Base-by-base conservation (phyloP, 1,140 invertebrate genomes). In the Globodera rostochiensis region DNA sequence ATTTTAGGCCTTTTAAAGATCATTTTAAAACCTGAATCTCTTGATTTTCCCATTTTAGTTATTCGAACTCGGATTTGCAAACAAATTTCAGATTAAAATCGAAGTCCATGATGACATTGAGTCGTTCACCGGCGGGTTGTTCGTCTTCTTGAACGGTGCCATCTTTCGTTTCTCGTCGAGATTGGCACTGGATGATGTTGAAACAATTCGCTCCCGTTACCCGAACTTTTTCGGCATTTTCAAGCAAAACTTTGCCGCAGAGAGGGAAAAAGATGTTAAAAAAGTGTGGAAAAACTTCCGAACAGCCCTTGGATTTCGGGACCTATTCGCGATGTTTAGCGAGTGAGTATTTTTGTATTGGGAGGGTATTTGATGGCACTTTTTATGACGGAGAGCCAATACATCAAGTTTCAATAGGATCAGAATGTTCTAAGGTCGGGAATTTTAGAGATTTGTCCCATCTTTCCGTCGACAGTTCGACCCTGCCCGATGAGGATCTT, bases 401-500 rank as follows among this genome's bases (percentile, higher is more conserved):
- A 36, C 36, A 36, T 36, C 36, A 36, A 2, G 2, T 36, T 75
- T 75, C 7, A 75, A 66, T 66, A 1, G 13, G 13, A 15, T 66
- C 13, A 66, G n/a, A 66, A 15, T 66, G 3, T 36, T 36, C 0
- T 3, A 36, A 36, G 36, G 36, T 1, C 3, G 36, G 2, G 36
- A 36, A 36, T 60, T 71, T 21, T 3, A 71, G 69, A 71, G 46
- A 25, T 8, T 25, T 25, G 25, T 25, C 6, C 1, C 25, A 71
- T 45, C 25, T 71, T 6, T 64, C 0, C 7, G 49, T 81, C 36
- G 74, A 81, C 53, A 15, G 57, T 49, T 67, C 79, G 11, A 57
- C 9, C 15, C 69, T 83, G 6, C 25, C 74, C 45, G 82, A 83
- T 50, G 45, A 84, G n/a, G 82, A 69, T 45, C 47, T 83, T 19